Evolutionary conservation across 2,888 invertebrate species (phyloP).

Genomic region (Coenonympha glycerion): DNA sequence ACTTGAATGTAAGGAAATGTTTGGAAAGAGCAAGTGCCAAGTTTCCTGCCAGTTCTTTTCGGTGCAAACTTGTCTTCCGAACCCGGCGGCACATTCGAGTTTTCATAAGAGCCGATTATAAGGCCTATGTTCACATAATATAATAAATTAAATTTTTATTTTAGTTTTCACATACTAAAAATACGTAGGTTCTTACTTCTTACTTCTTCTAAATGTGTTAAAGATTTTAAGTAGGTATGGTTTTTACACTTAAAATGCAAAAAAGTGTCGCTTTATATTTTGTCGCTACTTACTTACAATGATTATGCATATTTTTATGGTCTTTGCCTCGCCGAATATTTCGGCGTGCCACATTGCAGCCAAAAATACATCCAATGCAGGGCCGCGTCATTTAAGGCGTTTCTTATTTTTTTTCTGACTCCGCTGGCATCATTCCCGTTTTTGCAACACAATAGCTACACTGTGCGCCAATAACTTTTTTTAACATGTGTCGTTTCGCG

Average conservation of each 20-base stretch:
- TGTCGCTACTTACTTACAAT: not conserved
- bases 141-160: too few relatives aligned
- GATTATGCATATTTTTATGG: not conserved
- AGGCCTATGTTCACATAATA: too few relatives aligned
- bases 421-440: conserved; percentile 26
- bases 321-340: not conserved
- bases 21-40: too few relatives aligned
- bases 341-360: not conserved
- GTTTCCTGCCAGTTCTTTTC: too few relatives aligned
- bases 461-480: conserved; percentile 29
- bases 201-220: too few relatives aligned
- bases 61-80: too few relatives aligned
- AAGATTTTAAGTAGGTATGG: not conserved
- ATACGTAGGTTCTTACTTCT: not conserved
- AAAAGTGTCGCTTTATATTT: not conserved
- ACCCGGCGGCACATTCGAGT: too few relatives aligned
- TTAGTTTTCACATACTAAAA: too few relatives aligned
- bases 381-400: conserved; percentile 17
- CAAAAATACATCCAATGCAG: conserved; percentile 12
- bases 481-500: conserved; percentile 21
- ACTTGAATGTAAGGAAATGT: too few relatives aligned
- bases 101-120: too few relatives aligned
- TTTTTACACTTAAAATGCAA: not conserved
- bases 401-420: conserved; percentile 22
- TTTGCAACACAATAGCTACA: conserved; percentile 27